Conservation (phyloP, 2,888 invertebrate genomes). For the Cheilosia vulpina region DNA sequence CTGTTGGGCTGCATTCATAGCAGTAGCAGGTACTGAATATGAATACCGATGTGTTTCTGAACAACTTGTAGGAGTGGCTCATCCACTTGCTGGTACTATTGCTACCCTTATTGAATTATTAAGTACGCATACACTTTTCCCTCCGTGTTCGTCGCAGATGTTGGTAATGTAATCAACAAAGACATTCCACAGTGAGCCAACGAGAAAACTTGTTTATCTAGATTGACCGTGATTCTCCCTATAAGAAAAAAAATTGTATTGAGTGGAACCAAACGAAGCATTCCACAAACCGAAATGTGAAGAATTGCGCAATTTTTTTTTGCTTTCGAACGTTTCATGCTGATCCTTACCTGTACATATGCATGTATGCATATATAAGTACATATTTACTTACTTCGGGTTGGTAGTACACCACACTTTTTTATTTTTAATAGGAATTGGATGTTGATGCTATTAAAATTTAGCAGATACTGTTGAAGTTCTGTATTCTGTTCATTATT, state of each 20-base stretch:
- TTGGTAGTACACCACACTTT: too few relatives aligned
- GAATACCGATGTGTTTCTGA: neutral
- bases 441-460: too few relatives aligned
- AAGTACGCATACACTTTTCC: conserved; percentile 24
- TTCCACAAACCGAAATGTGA: conserved; percentile 15
- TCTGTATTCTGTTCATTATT: too few relatives aligned
- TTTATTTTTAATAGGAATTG: neutral
- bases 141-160: neutral
- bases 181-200: conserved; percentile 34
- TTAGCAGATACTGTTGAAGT: too few relatives aligned
- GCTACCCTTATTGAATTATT: conserved; percentile 18
- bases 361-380: too few relatives aligned
- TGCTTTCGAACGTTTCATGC: neutral
- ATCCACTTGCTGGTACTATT: neutral
- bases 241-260: neutral
- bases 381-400: too few relatives aligned
- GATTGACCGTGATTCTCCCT: conserved; percentile 29
- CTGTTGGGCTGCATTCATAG: conserved; percentile 17
- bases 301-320: conserved; percentile 11
- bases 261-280: neutral
- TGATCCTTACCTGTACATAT: too few relatives aligned
- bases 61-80: conserved; percentile 51
- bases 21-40: neutral
- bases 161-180: conserved; percentile 30
- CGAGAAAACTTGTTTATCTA: conserved; percentile 39